phyloP scores from a whole-genome alignment of 2,113 vertebrate genomes.

The Ranitomeya variabilis region DNA sequence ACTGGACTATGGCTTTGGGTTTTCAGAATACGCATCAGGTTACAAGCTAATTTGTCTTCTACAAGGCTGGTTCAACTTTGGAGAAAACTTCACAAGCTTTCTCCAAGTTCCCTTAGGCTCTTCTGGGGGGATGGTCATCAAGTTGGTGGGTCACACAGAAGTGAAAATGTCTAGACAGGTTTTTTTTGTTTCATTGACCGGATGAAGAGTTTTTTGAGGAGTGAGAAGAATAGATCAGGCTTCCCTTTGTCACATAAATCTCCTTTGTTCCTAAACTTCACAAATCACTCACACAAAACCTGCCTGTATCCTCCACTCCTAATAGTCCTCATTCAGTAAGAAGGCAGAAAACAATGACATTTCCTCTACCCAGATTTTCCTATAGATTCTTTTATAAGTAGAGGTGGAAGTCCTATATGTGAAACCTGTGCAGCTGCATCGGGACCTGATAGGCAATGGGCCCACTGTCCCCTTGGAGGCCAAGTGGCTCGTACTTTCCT shows the following conservation, averaged over 20 bases:
- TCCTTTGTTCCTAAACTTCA: neutral
- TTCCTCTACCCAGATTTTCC: no score
- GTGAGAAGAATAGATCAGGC: slow-evolving; percentile 4
- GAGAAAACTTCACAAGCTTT: neutral
- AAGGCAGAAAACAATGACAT: neutral
- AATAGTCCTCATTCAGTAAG: neutral
- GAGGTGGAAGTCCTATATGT: neutral
- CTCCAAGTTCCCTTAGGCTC: neutral
- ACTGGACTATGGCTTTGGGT: no score
- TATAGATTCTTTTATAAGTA: no score
- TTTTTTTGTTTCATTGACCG: slow-evolving; percentile 1
- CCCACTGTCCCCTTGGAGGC: no score
- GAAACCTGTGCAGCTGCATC: no score
- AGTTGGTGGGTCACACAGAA: neutral
- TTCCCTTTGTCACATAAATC: neutral
- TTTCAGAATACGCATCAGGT: neutral
- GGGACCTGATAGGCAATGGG: no score
- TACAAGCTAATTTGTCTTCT: neutral
- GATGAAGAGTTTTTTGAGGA: slow-evolving; percentile 8
- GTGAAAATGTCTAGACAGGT: slow-evolving; percentile 8
- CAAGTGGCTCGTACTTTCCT: no score
- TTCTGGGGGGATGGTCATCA: neutral
- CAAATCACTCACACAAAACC: slow-evolving; percentile 10
- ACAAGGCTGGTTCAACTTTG: neutral
- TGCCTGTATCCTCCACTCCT: neutral